Conservation (phyloP, 2,797 vertebrate species). For the Stomatorhinus walkeri region DNA sequence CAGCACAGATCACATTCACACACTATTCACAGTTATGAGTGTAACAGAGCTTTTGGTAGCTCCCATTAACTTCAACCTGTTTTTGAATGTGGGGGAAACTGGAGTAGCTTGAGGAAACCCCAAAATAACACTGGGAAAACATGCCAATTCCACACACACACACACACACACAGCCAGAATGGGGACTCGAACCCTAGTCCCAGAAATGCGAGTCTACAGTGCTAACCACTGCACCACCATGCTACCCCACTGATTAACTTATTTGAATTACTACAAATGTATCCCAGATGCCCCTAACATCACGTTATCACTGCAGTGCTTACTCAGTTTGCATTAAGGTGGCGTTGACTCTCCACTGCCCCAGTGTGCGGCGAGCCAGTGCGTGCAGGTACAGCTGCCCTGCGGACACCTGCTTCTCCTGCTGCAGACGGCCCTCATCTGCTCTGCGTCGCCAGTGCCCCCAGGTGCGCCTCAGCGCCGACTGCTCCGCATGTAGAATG, state of each 20-base stretch:
- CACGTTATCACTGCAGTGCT: background rate
- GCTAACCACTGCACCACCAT: background rate
- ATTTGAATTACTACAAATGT: background rate
- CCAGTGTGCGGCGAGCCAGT: slow-evolving; percentile 52
- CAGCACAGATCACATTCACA: background rate
- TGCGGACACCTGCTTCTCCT: slow-evolving; percentile 45
- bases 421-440: slow-evolving; percentile 41
- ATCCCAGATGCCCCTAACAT: background rate
- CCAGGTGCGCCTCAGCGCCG: slow-evolving; percentile 56
- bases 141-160: background rate
- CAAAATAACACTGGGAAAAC: background rate
- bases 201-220: background rate
- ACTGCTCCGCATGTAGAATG: slow-evolving; percentile 59
- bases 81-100: background rate
- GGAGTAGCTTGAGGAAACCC: background rate
- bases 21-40: background rate
- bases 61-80: background rate
- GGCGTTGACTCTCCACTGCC: slow-evolving; percentile 61
- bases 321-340: slow-evolving; percentile 46
- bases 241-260: background rate
- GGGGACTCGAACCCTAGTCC: background rate
- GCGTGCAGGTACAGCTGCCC: slow-evolving; percentile 36
- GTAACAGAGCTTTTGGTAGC: background rate
- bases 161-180: background rate
- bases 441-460: slow-evolving; percentile 54